Evolutionary conservation across 2,888 invertebrate species (phyloP), one percentile per base, ranked within the genome.

Genomic region (Formica aserva): DNA sequence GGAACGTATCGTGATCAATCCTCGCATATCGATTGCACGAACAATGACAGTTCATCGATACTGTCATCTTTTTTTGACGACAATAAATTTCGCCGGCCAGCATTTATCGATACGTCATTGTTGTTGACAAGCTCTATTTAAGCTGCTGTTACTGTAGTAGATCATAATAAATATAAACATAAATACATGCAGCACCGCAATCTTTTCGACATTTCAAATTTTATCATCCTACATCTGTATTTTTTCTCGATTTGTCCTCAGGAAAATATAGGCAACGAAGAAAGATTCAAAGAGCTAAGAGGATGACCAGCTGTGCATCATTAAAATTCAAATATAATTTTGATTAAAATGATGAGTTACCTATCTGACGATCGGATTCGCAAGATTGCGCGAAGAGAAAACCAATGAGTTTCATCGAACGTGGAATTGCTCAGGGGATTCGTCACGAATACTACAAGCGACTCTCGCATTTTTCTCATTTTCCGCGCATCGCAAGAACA

Each of bases 311-410:
- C 38, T 62, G 41, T 18, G 66, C 41, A 35, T 76, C 90, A 91
- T 93, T 92, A 92, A 92, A 92, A 93, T 93, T 92, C 91, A 92
- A 92, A 93, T 93, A 90, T 90, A 91, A 91, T 92, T 91, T 88
- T 85, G 86, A 82, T 82, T 87, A 84, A 84, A 78, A 83, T 67
- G 81, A 81, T 62, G n/a, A 80, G 74, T 81, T 45, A 29, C 63
- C 9, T 76, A 74, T 75, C 6, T 62, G 67, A 29, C 29, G 18
- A 41, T 63, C 29, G 4, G 45, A 60, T 52, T 60, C 22, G 15
- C 13, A 35, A 62, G 32, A 67, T 84, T 71, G 41, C n/a, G 77
- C 82, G 75, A 67, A 72, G 66, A 82, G 75, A 55, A 52, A 45
- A 38, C 63, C 29, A 55, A 41, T 11, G 57, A 60, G 22, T 26